Conservation (phyloP, 2,113 vertebrate genomes). For the Galbula dea region DNA sequence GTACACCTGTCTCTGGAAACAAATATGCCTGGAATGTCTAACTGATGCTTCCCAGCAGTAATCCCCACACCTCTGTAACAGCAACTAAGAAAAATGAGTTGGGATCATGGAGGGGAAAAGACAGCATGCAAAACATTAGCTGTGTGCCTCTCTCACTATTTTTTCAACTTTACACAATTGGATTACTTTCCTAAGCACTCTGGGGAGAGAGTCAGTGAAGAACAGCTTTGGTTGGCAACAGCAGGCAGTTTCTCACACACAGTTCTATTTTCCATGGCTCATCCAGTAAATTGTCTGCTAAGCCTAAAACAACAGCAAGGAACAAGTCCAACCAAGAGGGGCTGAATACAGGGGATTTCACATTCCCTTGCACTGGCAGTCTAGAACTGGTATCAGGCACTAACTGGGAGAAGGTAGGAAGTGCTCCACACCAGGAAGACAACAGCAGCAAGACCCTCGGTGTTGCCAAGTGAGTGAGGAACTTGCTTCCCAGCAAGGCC, state of each 20-base stretch:
- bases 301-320: slow-evolving; percentile 2
- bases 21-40: background rate
- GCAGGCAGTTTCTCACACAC: background rate
- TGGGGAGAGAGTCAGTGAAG: background rate
- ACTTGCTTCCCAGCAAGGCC: background rate
- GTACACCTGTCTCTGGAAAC: background rate
- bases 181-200: slow-evolving; percentile 40
- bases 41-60: background rate
- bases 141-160: background rate
- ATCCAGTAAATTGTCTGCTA: background rate
- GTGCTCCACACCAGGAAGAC: background rate
- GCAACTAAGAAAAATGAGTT: background rate
- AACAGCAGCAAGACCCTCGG: accelerated
- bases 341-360: accelerated
- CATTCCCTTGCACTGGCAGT: background rate
- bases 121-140: background rate
- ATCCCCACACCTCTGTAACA: background rate
- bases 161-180: background rate
- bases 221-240: slow-evolving; percentile 51
- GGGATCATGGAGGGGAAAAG: background rate
- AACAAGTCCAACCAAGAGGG: background rate
- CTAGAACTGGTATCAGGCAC: background rate
- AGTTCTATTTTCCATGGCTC: background rate
- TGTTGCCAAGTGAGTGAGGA: background rate
- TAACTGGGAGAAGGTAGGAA: background rate